phyloP scores from a whole-genome alignment of 2,888 invertebrate species.

The Ectemnius continuus region DNA sequence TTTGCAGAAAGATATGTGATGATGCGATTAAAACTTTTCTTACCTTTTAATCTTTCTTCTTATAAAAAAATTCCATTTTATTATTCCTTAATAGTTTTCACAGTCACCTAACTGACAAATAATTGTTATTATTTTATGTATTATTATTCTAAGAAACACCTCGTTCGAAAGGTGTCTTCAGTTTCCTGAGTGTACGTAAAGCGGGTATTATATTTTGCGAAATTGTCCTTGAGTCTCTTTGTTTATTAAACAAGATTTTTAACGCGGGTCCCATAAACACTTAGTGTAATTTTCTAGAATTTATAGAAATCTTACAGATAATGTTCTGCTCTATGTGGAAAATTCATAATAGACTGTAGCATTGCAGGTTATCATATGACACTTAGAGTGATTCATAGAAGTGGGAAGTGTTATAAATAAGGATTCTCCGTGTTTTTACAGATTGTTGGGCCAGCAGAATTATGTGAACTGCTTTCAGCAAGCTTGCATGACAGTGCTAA shows the following conservation, averaged over 20 bases:
- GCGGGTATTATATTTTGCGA: too few species aligned
- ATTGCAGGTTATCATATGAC: constrained; percentile 1
- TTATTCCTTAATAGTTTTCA: background rate
- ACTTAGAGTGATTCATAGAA: background rate
- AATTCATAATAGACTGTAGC: background rate
- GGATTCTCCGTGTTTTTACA: constrained; percentile 41
- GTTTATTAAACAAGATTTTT: too few species aligned
- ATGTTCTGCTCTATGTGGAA: too few species aligned
- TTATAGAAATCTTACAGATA: too few species aligned
- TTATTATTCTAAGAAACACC: too few species aligned
- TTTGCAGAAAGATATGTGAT: too few species aligned
- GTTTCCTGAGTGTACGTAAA: too few species aligned
- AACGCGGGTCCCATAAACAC: too few species aligned
- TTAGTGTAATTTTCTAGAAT: too few species aligned
- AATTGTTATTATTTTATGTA: too few species aligned
- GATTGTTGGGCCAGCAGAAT: constrained; percentile 67
- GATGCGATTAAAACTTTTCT: background rate
- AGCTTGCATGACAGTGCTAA: constrained; percentile 62
- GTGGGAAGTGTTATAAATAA: background rate
- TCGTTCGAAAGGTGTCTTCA: too few species aligned
- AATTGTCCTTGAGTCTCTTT: too few species aligned
- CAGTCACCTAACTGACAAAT: background rate
- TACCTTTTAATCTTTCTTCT: background rate
- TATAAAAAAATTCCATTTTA: background rate
- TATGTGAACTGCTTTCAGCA: constrained; percentile 67